A percentile compares a stretch with the other conserved stretches of the same genome.
These are phyloP conservation scores for Acleris literana DNA, from an alignment of 2,888 invertebrate genomes.

Conservation along the genomic window DNA sequence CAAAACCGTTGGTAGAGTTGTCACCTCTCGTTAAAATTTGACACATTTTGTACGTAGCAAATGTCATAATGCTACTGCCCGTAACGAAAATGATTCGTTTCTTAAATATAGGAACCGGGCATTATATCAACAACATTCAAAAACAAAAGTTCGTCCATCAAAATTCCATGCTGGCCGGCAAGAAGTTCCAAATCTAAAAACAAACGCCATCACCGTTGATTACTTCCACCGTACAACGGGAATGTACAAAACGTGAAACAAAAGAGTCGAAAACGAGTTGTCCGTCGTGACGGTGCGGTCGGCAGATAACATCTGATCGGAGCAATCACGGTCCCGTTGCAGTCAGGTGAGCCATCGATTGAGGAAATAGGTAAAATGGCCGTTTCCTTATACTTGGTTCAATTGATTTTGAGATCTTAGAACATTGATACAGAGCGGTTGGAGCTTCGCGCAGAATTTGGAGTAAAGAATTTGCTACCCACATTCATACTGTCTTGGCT, in stretches of 20 bases:
- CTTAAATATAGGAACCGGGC: too few species aligned
- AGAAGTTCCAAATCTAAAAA: conserved; percentile 1
- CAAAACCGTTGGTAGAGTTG: too few species aligned
- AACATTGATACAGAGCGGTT: too few species aligned
- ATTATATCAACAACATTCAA: not conserved
- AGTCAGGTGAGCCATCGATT: conserved; percentile 33
- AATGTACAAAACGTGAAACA: conserved; percentile 35
- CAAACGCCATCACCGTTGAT: conserved; percentile 15
- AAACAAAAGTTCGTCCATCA: not conserved
- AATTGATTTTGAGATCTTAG: too few species aligned
- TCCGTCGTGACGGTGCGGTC: conserved; percentile 30
- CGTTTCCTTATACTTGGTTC: not conserved
- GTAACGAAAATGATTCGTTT: too few species aligned
- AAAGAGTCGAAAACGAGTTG: conserved; percentile 28
- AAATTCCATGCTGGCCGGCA: not conserved
- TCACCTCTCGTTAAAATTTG: too few species aligned
- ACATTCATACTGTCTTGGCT: too few species aligned
- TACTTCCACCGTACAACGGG: conserved; percentile 27
- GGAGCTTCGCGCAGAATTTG: too few species aligned
- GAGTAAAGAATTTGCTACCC: too few species aligned
- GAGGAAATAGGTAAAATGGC: conserved; percentile 32
- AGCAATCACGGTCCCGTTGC: conserved; percentile 34
- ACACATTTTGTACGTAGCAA: too few species aligned
- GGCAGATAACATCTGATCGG: conserved; percentile 35
- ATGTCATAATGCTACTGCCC: too few species aligned